Evolutionary conservation across 1,140 invertebrate species (phyloP).

Genomic region (Helicoverpa zea): DNA sequence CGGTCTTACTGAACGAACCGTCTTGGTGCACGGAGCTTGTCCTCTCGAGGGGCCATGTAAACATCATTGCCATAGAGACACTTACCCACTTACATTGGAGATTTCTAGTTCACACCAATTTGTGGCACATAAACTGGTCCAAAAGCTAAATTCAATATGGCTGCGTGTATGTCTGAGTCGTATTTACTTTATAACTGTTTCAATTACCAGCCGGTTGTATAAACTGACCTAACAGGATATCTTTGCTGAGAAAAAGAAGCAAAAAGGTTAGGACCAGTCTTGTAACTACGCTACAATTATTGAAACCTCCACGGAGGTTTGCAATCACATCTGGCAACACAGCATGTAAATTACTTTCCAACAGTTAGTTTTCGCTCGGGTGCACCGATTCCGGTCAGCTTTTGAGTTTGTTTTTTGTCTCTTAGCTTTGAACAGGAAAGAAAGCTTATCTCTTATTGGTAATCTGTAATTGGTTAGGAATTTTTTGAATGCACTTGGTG

Average conservation of each 20-base stretch:
- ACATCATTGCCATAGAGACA: conserved; percentile 43
- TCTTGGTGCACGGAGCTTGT: conserved; percentile 66
- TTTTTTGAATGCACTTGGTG: no score
- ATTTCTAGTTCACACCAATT: conserved; percentile 39
- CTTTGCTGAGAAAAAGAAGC: neutral
- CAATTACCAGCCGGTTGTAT: neutral
- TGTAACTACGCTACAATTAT: neutral
- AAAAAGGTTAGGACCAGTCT: neutral
- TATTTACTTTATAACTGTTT: neutral
- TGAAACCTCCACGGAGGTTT: neutral
- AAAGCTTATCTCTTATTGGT: conserved; percentile 60
- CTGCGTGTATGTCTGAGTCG: neutral
- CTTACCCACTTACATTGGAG: conserved; percentile 48
- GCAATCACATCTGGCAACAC: conserved; percentile 25
- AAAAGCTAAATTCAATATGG: conserved; percentile 1
- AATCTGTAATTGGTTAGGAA: no score
- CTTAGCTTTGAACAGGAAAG: conserved; percentile 63
- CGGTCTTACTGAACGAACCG: conserved; percentile 74
- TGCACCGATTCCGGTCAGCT: conserved; percentile 80
- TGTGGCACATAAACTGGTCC: neutral
- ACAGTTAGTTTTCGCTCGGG: conserved; percentile 82
- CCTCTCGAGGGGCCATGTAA: conserved; percentile 62
- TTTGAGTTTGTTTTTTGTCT: conserved; percentile 59
- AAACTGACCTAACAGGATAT: neutral
- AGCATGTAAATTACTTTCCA: conserved; percentile 71